phyloP scores from a whole-genome alignment of 2,797 vertebrate genomes.

The Poecilia gillii region DNA sequence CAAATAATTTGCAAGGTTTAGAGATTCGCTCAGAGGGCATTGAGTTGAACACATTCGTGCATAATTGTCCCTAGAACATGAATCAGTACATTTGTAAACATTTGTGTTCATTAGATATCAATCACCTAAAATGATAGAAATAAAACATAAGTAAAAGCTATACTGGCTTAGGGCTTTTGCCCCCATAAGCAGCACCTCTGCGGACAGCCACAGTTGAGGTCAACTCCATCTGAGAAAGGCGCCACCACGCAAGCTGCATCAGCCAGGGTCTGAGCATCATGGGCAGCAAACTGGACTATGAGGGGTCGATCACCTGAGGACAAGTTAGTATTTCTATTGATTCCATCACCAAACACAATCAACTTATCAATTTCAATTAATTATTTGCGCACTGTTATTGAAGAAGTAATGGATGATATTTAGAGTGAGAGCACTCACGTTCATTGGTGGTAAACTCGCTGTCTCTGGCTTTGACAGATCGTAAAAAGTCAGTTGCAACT shows the following conservation, averaged over 20 bases:
- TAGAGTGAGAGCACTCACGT: slow-evolving; percentile 72
- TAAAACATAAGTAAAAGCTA: not conserved
- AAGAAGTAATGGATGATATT: not conserved
- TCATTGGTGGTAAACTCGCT: slow-evolving; percentile 95
- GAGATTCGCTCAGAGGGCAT: not conserved
- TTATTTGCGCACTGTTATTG: not conserved
- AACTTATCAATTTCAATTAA: not conserved
- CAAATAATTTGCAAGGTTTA: not conserved
- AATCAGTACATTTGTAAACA: not conserved
- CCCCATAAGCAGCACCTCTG: slow-evolving; percentile 85
- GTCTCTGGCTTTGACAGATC: slow-evolving; percentile 94
- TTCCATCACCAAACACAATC: not conserved
- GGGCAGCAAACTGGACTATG: slow-evolving; percentile 96
- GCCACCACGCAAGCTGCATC: slow-evolving; percentile 88
- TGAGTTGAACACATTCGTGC: not conserved
- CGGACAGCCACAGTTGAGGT: slow-evolving; percentile 97
- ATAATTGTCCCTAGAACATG: not conserved
- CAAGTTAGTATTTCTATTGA: not conserved
- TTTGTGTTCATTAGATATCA: not conserved
- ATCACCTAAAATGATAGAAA: not conserved
- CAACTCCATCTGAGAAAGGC: slow-evolving; percentile 93
- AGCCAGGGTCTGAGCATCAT: slow-evolving; percentile 90
- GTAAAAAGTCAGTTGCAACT: slow-evolving; percentile 92
- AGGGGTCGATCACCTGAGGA: slow-evolving; percentile 89
- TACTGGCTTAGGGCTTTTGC: not conserved